phyloP scores from a whole-genome alignment of 2,113 vertebrate genomes.

The Salvelinus fontinalis region DNA sequence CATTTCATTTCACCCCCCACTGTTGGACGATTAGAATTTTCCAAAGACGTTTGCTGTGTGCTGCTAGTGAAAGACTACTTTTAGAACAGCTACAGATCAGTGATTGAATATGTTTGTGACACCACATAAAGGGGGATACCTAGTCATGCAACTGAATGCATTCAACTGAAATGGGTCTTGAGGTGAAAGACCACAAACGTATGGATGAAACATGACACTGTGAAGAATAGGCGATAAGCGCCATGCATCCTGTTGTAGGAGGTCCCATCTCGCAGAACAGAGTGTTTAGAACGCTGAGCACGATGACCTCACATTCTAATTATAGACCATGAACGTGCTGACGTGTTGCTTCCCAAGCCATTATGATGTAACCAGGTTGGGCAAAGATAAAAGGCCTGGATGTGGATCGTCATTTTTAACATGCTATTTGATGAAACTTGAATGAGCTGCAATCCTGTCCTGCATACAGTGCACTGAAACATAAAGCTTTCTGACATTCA shows the following conservation, averaged over 20 bases:
- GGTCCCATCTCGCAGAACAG: neutral
- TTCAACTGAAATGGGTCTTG: too few species aligned
- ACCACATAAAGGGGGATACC: too few species aligned
- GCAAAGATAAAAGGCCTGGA: slow-evolving; percentile 7
- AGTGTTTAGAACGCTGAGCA: too few species aligned
- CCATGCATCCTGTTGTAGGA: too few species aligned
- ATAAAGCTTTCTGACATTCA: slow-evolving; percentile 14
- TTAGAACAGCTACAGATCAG: neutral
- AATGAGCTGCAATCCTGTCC: slow-evolving; percentile 6
- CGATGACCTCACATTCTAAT: neutral
- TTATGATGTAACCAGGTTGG: neutral
- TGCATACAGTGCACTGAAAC: slow-evolving; percentile 8
- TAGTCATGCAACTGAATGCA: too few species aligned
- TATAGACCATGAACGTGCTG: neutral
- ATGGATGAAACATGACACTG: neutral
- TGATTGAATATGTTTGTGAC: neutral
- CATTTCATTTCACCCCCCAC: neutral
- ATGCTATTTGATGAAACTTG: slow-evolving; percentile 25
- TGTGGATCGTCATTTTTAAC: slow-evolving; percentile 17
- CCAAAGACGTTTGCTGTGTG: neutral
- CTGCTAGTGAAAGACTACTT: neutral
- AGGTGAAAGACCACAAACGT: neutral
- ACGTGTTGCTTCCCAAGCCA: neutral
- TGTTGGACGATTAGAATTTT: neutral
- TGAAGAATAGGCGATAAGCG: neutral